These are phyloP conservation scores for Parauchenoglanis ngamensis DNA, from an alignment of 2,797 vertebrate genomes.

Conservation along the genomic window DNA sequence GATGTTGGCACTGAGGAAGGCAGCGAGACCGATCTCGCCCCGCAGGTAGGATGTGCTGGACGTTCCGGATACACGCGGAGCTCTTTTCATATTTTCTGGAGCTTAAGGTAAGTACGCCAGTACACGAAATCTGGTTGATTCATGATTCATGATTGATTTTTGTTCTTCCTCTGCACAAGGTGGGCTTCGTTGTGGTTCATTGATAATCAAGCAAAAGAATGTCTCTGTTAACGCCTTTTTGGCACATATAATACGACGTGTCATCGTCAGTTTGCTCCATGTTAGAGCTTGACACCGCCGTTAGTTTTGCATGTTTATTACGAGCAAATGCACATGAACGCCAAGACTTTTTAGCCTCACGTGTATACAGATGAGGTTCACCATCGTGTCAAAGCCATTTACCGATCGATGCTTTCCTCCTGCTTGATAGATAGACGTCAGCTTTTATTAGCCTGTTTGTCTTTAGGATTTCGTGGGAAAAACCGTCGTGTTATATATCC, in stretches of 20 bases:
- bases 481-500: slow-evolving; percentile 33
- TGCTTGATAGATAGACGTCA: slow-evolving; percentile 33
- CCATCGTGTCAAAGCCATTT: not conserved
- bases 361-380: not conserved
- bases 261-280: not conserved
- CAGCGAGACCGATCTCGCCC: slow-evolving; percentile 1
- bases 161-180: not conserved
- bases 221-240: not conserved
- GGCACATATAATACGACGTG: not conserved
- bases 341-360: not conserved
- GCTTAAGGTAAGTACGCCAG: not conserved
- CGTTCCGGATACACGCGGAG: slow-evolving; percentile 1
- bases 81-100: slow-evolving; percentile 19
- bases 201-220: slow-evolving; percentile 7
- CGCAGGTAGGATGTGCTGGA: slow-evolving; percentile 17
- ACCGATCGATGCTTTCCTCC: slow-evolving; percentile 7
- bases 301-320: not conserved
- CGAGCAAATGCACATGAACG: no score
- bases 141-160: not conserved
- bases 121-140: not conserved
- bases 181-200: not conserved
- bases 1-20: not conserved
- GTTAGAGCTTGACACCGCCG: not conserved
- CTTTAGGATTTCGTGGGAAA: slow-evolving; percentile 32
- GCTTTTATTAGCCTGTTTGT: slow-evolving; percentile 47